phyloP scores from a whole-genome alignment of 2,888 invertebrate genomes.

The Drosophila imparisetae region DNA sequence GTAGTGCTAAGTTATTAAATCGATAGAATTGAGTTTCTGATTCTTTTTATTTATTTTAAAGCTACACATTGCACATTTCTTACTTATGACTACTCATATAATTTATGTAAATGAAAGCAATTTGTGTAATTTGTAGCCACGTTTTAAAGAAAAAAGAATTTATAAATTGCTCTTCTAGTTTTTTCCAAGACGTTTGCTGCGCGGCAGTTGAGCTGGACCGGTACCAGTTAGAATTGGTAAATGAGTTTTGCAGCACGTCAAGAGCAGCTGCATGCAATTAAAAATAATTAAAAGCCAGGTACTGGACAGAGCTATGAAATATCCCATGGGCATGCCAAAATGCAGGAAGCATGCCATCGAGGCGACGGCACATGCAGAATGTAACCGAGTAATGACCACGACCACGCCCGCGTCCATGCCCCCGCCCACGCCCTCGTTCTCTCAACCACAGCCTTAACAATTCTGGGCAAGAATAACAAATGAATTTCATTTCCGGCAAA shows the following conservation, averaged over 20 bases:
- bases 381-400: conserved; percentile 32
- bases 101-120: background rate
- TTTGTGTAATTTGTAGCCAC: background rate
- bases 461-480: conserved; percentile 63
- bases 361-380: conserved; percentile 38
- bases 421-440: conserved; percentile 7
- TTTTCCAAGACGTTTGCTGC: conserved; percentile 21
- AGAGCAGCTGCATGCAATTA: conserved; percentile 64
- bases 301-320: conserved; percentile 48
- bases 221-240: conserved; percentile 36
- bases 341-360: conserved; percentile 33
- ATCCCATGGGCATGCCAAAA: conserved; percentile 40
- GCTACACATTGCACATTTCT: background rate
- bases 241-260: conserved; percentile 55
- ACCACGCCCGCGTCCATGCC: conserved; percentile 1
- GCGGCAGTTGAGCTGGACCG: conserved; percentile 17
- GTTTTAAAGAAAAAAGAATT: conserved; percentile 48
- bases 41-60: background rate
- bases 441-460: conserved; percentile 35
- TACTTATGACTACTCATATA: background rate
- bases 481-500: conserved; percentile 79
- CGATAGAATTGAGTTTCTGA: background rate
- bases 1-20: background rate
- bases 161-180: conserved; percentile 54
- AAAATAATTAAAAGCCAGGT: conserved; percentile 72